Evolutionary conservation across 37 sponge, comb jelly and placozoan species (phyloP).

Genomic region (Spongilla lacustris): DNA sequence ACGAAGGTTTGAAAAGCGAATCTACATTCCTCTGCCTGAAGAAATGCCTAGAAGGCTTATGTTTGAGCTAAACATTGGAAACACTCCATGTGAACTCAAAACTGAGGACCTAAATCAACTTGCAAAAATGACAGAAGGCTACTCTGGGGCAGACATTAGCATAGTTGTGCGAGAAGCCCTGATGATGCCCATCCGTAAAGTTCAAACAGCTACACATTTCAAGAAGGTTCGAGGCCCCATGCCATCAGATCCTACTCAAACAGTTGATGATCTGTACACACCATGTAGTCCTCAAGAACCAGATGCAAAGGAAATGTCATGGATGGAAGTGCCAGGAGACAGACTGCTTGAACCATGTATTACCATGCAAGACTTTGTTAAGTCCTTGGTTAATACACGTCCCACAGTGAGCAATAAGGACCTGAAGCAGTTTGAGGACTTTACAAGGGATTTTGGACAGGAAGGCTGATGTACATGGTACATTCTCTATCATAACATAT

Average conservation of each 20-base stretch:
- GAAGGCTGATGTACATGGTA: constrained; percentile 67
- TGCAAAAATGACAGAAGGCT: constrained; percentile 45
- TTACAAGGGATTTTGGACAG: constrained; percentile 82
- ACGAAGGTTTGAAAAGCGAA: constrained; percentile 51
- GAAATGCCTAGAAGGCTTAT: constrained; percentile 44
- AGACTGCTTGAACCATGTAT: constrained; percentile 77
- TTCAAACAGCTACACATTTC: constrained; percentile 63
- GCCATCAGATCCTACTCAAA: background rate
- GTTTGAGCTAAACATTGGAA: constrained; percentile 52
- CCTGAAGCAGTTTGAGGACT: constrained; percentile 68
- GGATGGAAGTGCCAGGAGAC: constrained; percentile 77
- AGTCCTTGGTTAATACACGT: constrained; percentile 49
- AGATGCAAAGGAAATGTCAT: constrained; percentile 77
- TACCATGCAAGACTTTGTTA: constrained; percentile 68
- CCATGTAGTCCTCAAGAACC: constrained; percentile 38
- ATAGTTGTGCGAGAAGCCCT: constrained; percentile 64
- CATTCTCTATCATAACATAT: too few relatives aligned
- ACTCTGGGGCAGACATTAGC: constrained; percentile 73
- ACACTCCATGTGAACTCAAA: constrained; percentile 33
- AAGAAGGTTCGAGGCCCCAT: constrained; percentile 19
- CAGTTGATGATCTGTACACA: constrained; percentile 8
- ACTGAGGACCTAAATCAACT: constrained; percentile 25
- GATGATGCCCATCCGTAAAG: constrained; percentile 62
- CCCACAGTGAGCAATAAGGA: constrained; percentile 81
- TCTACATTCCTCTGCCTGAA: constrained; percentile 68